A percentile compares a stretch with the other conserved stretches of the same genome.
Evolutionary conservation across 2,113 vertebrate genomes (phyloP).

Genomic region (Paramisgurnus dabryanus): DNA sequence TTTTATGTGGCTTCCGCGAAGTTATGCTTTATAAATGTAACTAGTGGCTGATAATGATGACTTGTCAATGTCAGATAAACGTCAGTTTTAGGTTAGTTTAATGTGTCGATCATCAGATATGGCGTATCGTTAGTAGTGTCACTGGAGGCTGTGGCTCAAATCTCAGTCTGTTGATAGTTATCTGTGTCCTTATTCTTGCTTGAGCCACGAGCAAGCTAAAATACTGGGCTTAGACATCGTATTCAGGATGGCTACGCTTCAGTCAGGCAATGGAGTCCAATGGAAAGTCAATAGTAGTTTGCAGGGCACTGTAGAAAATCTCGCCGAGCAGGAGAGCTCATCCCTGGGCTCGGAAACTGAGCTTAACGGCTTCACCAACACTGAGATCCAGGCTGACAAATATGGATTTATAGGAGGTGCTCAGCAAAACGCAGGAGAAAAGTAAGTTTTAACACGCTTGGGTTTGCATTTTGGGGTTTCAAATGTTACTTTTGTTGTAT

Average conservation of each 20-base stretch:
- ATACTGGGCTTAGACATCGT: background rate
- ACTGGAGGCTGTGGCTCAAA: background rate
- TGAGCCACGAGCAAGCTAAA: background rate
- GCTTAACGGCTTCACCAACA: constrained; percentile 73
- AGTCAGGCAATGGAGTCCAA: constrained; percentile 72
- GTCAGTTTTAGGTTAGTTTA: background rate
- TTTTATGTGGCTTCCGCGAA: background rate
- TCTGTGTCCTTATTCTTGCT: background rate
- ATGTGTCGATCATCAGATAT: background rate
- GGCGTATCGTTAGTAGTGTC: constrained; percentile 14
- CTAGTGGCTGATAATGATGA: background rate
- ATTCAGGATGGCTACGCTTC: constrained; percentile 68
- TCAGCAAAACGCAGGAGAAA: constrained; percentile 74
- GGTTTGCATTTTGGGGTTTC: background rate
- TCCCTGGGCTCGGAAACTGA: constrained; percentile 74
- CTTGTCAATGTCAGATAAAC: constrained; percentile 3
- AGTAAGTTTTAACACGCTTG: constrained; percentile 67
- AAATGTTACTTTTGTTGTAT: too few relatives aligned
- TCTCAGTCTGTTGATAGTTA: constrained; percentile 41
- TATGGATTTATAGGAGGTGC: constrained; percentile 89
- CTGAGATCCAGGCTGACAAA: constrained; percentile 82
- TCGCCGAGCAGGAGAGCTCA: constrained; percentile 68
- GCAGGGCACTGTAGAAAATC: constrained; percentile 71
- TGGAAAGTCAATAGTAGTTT: constrained; percentile 62
- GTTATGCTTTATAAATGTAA: background rate